Evolutionary conservation across 2,113 vertebrate genomes (phyloP).

Genomic region (Phyllostomus hastatus): DNA sequence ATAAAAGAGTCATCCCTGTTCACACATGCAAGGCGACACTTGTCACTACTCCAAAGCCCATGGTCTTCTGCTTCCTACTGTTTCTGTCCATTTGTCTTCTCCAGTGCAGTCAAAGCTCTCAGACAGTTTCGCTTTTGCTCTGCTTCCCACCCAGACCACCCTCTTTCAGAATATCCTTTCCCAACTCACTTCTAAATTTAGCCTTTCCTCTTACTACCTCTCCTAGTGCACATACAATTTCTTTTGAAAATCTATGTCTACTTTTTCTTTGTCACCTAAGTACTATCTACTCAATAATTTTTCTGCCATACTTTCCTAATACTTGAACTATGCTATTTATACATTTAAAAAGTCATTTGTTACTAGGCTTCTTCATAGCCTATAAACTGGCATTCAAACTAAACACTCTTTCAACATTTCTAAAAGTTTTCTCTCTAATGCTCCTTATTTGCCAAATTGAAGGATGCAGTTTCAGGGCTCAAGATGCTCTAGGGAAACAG

Average conservation of each 20-base stretch:
- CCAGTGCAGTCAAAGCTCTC: background rate
- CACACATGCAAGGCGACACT: accelerated
- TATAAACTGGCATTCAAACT: background rate
- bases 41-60: background rate
- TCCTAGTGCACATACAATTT: background rate
- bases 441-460: background rate
- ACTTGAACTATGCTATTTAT: background rate
- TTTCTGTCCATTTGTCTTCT: background rate
- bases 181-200: background rate
- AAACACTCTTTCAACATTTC: background rate
- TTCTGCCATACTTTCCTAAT: background rate
- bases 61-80: background rate
- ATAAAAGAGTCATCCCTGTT: background rate
- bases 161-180: background rate
- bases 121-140: background rate
- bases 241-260: background rate
- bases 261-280: background rate
- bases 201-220: background rate
- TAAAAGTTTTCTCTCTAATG: background rate
- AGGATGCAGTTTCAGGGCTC: background rate
- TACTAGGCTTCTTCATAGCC: background rate
- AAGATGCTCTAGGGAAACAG: background rate
- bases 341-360: background rate
- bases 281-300: background rate
- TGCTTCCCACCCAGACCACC: accelerated